Evolutionary conservation across 2,888 invertebrate species (phyloP).

Genomic region (Melanostoma mellinum): DNA sequence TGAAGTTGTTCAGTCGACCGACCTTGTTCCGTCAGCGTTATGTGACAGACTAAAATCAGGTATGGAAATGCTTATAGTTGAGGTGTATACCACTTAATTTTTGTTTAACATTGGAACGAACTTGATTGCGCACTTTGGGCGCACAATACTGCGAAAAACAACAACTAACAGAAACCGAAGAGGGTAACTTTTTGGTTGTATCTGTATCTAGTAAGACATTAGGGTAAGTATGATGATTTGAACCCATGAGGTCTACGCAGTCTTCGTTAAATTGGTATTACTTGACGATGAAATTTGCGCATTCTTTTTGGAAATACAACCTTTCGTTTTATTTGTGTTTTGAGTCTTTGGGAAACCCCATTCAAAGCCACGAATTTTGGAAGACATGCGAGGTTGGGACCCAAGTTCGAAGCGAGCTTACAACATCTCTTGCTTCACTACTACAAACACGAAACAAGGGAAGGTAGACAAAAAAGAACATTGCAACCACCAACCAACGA

Average conservation of each 20-base stretch:
- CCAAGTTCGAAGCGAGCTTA: slow-evolving; percentile 2
- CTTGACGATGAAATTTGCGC: no score
- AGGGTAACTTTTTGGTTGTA: slow-evolving; percentile 59
- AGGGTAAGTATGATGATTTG: slow-evolving; percentile 3
- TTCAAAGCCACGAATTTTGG: not conserved
- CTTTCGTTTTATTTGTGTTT: not conserved
- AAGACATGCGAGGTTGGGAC: not conserved
- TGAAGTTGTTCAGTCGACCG: slow-evolving; percentile 72
- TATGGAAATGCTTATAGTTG: slow-evolving; percentile 74
- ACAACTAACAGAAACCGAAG: slow-evolving; percentile 23
- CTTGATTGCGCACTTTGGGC: slow-evolving; percentile 72
- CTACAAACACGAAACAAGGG: slow-evolving; percentile 40
- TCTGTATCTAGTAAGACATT: not conserved
- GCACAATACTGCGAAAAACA: slow-evolving; percentile 44
- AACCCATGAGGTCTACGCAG: no score
- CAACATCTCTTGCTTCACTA: slow-evolving; percentile 21
- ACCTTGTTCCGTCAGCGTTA: slow-evolving; percentile 81
- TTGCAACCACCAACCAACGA: slow-evolving; percentile 64
- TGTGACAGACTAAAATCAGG: slow-evolving; percentile 81
- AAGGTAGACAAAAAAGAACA: slow-evolving; percentile 41
- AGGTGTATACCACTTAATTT: slow-evolving; percentile 70
- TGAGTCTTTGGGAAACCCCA: slow-evolving; percentile 19
- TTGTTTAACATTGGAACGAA: slow-evolving; percentile 58
- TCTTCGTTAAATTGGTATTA: no score
- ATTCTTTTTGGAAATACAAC: not conserved